Conservation (phyloP, 1,140 invertebrate genomes). For the Spodoptera litura region DNA sequence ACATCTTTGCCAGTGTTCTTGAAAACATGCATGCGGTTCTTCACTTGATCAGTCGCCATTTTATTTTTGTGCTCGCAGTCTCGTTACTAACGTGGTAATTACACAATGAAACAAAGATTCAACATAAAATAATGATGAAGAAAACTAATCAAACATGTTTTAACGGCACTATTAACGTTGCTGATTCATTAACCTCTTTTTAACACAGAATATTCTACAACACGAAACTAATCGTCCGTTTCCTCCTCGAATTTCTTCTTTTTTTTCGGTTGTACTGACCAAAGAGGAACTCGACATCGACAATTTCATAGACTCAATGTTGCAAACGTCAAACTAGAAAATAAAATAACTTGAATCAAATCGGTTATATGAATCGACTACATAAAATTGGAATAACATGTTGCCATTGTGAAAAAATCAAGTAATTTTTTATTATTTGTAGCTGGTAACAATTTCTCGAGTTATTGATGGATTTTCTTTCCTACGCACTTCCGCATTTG, state of each 20-base stretch:
- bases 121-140: constrained; percentile 75
- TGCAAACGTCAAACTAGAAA: constrained; percentile 22
- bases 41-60: constrained; percentile 92
- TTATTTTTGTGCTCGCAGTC: constrained; percentile 82
- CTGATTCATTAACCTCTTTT: constrained; percentile 81
- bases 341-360: too few relatives aligned
- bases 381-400: background rate
- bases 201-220: constrained; percentile 80
- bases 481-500: constrained; percentile 45
- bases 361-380: background rate
- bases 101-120: constrained; percentile 80
- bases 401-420: constrained; percentile 15
- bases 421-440: constrained; percentile 11
- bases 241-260: constrained; percentile 73
- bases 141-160: constrained; percentile 82
- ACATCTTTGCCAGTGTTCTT: constrained; percentile 99
- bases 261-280: constrained; percentile 53
- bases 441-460: constrained; percentile 14
- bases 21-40: constrained; percentile 95
- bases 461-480: constrained; percentile 50
- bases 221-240: constrained; percentile 74
- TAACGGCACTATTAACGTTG: constrained; percentile 73
- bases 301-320: constrained; percentile 15
- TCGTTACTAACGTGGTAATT: constrained; percentile 70
- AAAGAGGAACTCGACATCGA: constrained; percentile 55